These are phyloP conservation scores for Drosophila kurseongensis DNA, from an alignment of 1,140 invertebrate species.

Conservation along the genomic window DNA sequence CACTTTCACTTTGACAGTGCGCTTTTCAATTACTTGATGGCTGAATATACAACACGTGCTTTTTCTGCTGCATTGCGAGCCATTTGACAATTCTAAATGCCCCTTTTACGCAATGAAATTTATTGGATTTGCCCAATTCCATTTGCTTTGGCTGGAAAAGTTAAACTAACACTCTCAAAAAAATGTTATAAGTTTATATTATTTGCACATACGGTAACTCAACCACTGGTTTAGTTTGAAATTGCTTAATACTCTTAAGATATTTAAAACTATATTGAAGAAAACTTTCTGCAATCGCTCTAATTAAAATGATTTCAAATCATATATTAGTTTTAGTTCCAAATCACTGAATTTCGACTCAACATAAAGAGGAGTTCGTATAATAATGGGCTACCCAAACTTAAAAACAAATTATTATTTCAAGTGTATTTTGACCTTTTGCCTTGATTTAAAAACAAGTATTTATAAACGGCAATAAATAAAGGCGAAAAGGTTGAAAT, in stretches of 20 bases:
- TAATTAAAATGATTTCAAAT: too few species aligned
- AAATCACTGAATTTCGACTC: too few species aligned
- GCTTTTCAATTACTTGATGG: conserved; percentile 73
- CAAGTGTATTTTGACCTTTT: conserved; percentile 6
- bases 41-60: conserved; percentile 12
- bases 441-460: conserved; percentile 37
- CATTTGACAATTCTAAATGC: conserved; percentile 42
- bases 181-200: not conserved
- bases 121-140: conserved; percentile 52
- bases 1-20: conserved; percentile 35
- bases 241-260: too few species aligned
- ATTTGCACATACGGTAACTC: too few species aligned
- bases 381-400: not conserved
- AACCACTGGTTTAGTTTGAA: too few species aligned
- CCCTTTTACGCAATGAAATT: conserved; percentile 12
- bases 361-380: too few species aligned
- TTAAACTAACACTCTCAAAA: not conserved
- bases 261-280: too few species aligned
- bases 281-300: too few species aligned
- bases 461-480: conserved; percentile 56
- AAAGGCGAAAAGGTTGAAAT: conserved; percentile 57
- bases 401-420: not conserved
- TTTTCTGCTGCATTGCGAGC: conserved; percentile 27
- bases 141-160: conserved; percentile 34
- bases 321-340: too few species aligned